phyloP scores from a whole-genome alignment of 2,888 invertebrate genomes.

The Leptinotarsa tumamoca region DNA sequence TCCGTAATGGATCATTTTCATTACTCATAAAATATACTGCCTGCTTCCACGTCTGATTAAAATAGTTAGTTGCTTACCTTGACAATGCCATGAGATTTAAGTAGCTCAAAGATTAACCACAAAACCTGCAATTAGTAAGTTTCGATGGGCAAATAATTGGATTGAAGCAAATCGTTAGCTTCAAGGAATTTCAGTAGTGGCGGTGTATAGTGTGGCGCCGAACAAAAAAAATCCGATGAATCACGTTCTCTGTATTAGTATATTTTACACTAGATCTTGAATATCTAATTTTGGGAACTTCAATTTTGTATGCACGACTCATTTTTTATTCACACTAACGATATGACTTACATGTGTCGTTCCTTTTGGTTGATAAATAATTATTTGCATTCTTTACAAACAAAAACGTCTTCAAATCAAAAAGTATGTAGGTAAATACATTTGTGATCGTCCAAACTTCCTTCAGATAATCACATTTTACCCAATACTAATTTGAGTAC shows the following conservation, averaged over 20 bases:
- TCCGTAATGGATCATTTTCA: background rate
- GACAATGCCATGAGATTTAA: slow-evolving; percentile 23
- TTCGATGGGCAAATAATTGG: background rate
- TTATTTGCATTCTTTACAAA: too few species aligned
- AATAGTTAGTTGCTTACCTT: slow-evolving; percentile 29
- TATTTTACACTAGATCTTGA: too few species aligned
- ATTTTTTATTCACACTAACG: too few species aligned
- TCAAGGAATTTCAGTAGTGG: slow-evolving; percentile 9
- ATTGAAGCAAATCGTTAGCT: background rate
- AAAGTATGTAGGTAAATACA: too few species aligned
- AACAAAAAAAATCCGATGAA: background rate
- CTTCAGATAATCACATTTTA: too few species aligned
- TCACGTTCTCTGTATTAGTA: background rate
- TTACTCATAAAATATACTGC: background rate
- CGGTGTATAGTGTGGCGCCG: background rate
- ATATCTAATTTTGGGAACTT: too few species aligned
- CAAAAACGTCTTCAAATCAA: too few species aligned
- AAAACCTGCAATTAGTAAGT: slow-evolving; percentile 1
- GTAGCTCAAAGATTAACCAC: slow-evolving; percentile 1
- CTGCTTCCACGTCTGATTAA: background rate
- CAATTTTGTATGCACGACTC: too few species aligned
- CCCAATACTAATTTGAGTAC: too few species aligned
- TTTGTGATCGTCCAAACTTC: too few species aligned
- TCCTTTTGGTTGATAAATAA: too few species aligned
- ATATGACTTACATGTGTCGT: too few species aligned